Base-by-base conservation (phyloP, 2,113 vertebrate genomes). In the Alaudala cheleensis region DNA sequence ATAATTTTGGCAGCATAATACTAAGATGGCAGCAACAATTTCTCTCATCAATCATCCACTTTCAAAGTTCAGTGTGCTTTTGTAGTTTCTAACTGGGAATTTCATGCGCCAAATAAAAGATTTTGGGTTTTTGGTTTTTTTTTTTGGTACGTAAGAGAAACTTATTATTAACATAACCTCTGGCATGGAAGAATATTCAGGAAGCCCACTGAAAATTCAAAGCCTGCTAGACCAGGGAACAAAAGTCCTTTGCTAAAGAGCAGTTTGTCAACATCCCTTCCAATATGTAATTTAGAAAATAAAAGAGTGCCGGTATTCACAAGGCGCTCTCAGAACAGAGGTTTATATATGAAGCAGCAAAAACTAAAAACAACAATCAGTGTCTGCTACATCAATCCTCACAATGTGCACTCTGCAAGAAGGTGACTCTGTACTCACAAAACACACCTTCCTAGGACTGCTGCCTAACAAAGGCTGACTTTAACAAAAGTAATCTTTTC, bases 311-410 rank as follows among this genome's bases (percentile, higher is more conserved):
- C 47, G 28, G 4, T 34, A 66, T 39, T 50, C n/a, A 80, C 51
- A 62, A 31, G 3, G 22, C 0, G 0, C 25, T 56, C 45, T 84
- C n/a, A 61, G 14, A 79, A 71, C 2, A 61, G 8, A 79, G 3
- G 14, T 19, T 25, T 37, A 24, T 6, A 37, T 5, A 78, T 4
- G 18, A 74, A 45, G 19, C 56, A 88, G 58, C 20, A 51, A 20
- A 88, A 73, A 29, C 7, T 7, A 53, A 70, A 78, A 39, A 4
- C 0, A 0, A 37, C 0, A 0, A 85, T 17, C 15, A 74, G 23
- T 5, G 37, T 81, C 17, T 40, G 47, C 9, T 77, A 9, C 3
- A 3, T 47, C 44, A 82, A 26, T 34, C 11, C 22, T 66, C 22
- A 65, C 19, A 31, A 26, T 4, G 70, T 2, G 9, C 25, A 40